phyloP scores from a whole-genome alignment of 2,797 vertebrate species.

The Rhinella marina region DNA sequence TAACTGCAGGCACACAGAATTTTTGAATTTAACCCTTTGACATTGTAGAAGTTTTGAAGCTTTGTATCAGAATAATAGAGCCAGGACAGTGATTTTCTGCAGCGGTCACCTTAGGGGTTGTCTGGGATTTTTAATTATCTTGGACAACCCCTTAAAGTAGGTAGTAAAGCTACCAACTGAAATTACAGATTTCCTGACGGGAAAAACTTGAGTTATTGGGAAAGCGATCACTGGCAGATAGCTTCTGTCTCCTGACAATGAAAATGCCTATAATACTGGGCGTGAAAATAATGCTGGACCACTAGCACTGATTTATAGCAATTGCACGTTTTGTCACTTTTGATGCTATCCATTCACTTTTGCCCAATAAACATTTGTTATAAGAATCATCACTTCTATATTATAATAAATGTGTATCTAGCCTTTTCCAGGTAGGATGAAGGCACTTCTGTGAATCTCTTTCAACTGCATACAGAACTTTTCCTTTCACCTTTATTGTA shows the following conservation, averaged over 20 bases:
- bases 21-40: no score
- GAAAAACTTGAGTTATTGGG: not conserved
- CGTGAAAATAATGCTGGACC: not conserved
- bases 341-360: not conserved
- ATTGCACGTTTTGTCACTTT: not conserved
- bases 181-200: no score
- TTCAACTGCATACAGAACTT: not conserved
- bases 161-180: no score
- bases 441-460: no score
- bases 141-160: no score
- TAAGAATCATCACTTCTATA: not conserved
- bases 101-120: no score
- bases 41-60: no score
- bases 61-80: no score
- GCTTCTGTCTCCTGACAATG: not conserved
- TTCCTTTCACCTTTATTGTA: conserved; percentile 7
- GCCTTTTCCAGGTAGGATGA: not conserved
- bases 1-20: no score
- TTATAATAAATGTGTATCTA: not conserved
- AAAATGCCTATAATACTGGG: not conserved
- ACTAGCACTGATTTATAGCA: not conserved
- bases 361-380: not conserved
- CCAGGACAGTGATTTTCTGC: no score
- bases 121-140: no score
- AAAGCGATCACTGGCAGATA: not conserved